Evolutionary conservation across 2,888 invertebrate species (phyloP).

Genomic region (Xylocampa areola): DNA sequence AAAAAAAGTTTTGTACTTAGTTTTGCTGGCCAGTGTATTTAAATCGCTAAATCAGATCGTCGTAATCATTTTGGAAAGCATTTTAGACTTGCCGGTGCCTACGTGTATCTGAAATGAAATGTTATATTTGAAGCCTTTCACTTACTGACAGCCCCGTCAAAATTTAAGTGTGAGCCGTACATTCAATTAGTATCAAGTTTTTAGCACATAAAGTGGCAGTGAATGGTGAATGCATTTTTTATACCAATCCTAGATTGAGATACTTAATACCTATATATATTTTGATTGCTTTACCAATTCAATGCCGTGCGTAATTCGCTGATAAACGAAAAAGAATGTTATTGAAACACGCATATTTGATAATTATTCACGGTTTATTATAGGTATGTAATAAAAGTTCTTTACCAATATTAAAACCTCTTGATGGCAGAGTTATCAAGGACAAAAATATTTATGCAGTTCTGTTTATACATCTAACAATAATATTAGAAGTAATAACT

Average conservation of each 20-base stretch:
- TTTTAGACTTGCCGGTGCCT: conserved; percentile 18
- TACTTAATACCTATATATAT: conserved; percentile 1
- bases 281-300: conserved; percentile 23
- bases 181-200: conserved; percentile 27
- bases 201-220: conserved; percentile 9
- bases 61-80: conserved; percentile 21
- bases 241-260: not conserved
- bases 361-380: conserved; percentile 23
- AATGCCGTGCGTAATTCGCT: conserved; percentile 42
- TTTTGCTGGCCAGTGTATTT: too few species aligned
- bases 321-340: conserved; percentile 41
- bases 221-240: conserved; percentile 29
- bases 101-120: conserved; percentile 41
- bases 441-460: too few species aligned
- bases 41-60: conserved; percentile 9
- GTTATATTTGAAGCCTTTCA: conserved; percentile 41
- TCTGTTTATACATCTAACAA: too few species aligned
- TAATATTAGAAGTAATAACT: too few species aligned
- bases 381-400: not conserved
- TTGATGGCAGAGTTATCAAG: too few species aligned
- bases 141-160: conserved; percentile 39
- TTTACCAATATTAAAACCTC: too few species aligned
- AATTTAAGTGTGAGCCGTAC: conserved; percentile 37
- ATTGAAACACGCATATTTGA: conserved; percentile 40
- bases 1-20: too few species aligned